Percentiles rank a stretch among this genome's conserved stretches.
Conservation (phyloP, 2,113 vertebrate species). For the Grallaria varia region DNA sequence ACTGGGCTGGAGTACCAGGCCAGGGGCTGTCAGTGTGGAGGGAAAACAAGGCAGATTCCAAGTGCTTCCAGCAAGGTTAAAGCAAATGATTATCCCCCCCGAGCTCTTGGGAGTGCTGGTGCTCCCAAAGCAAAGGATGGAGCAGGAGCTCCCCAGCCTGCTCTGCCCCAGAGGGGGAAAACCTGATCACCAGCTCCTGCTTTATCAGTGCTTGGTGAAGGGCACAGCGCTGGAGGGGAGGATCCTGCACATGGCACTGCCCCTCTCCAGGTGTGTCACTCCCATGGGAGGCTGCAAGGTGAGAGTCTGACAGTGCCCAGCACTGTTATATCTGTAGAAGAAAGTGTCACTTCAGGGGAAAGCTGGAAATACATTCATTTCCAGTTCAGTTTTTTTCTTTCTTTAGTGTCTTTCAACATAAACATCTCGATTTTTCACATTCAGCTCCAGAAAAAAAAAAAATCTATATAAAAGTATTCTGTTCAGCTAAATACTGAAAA, state of each 20-base stretch:
- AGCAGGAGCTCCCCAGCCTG: background rate
- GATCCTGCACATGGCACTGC: background rate
- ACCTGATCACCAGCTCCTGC: background rate
- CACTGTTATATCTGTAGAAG: background rate
- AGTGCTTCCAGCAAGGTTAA: conserved; percentile 34
- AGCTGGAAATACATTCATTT: background rate
- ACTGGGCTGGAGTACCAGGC: background rate
- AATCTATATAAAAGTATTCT: background rate
- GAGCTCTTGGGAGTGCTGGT: background rate
- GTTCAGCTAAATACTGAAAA: background rate
- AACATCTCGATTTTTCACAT: background rate
- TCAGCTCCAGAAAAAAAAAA: background rate
- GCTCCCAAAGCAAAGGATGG: background rate
- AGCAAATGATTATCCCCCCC: background rate
- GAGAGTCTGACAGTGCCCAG: background rate
- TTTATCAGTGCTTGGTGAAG: conserved; percentile 29
- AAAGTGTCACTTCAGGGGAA: background rate
- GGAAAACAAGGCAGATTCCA: background rate
- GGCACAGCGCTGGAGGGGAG: background rate
- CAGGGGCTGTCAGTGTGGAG: background rate
- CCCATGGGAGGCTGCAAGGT: background rate
- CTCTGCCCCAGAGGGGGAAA: background rate
- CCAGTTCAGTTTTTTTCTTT: background rate
- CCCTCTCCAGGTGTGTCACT: background rate
- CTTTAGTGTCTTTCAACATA: background rate